Evolutionary conservation across 2,797 vertebrate species (phyloP).

Genomic region (Heliangelus exortis): DNA sequence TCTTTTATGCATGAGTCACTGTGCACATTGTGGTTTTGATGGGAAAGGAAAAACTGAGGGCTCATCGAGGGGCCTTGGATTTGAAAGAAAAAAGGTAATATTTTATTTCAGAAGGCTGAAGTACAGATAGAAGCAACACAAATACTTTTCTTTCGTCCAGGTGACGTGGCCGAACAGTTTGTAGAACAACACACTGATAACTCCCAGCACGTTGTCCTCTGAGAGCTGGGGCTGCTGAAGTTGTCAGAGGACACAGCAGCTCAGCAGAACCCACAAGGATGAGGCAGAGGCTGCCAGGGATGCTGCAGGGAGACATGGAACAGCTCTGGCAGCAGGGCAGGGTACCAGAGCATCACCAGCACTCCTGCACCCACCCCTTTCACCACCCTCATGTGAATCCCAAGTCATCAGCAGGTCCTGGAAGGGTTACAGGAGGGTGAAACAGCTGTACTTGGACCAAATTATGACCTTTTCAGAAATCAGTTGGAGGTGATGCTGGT

Average conservation of each 20-base stretch:
- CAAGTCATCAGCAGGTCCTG: fast-evolving
- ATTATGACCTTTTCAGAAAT: background rate
- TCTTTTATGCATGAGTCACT: conserved; percentile 56
- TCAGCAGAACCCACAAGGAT: background rate
- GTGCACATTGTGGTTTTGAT: conserved; percentile 1
- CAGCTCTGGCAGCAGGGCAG: fast-evolving
- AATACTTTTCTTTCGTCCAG: background rate
- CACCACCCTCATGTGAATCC: fast-evolving
- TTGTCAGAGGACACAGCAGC: background rate
- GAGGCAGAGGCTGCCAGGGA: background rate
- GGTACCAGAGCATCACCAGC: background rate
- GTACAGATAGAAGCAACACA: background rate
- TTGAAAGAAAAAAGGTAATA: background rate
- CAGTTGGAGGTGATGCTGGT: background rate
- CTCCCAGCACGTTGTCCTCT: background rate
- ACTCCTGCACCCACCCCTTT: fast-evolving
- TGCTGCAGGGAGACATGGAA: background rate
- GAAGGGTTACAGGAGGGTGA: background rate
- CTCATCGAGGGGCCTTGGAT: background rate
- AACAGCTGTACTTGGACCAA: fast-evolving
- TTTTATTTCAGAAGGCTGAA: background rate
- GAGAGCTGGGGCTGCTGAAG: background rate
- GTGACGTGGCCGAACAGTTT: background rate
- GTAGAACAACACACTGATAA: background rate
- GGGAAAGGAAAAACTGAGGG: conserved; percentile 50